phyloP scores from a whole-genome alignment of 2,113 vertebrate species.

The Ondatra zibethicus region DNA sequence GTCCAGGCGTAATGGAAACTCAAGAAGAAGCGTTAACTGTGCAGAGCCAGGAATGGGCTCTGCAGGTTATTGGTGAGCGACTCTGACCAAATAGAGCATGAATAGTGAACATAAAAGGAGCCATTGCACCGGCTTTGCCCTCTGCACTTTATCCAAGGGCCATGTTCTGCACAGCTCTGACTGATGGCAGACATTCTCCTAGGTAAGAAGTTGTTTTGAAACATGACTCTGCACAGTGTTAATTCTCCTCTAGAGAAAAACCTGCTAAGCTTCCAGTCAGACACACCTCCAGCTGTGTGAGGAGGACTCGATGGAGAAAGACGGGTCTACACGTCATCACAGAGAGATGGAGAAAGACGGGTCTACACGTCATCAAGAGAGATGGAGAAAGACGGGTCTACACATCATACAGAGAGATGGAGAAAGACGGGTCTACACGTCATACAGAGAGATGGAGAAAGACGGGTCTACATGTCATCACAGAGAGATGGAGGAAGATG shows the following conservation, averaged over 20 bases:
- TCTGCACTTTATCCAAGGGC: not conserved
- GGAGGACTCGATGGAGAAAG: not conserved
- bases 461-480: not conserved
- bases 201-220: not conserved
- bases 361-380: not conserved
- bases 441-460: not conserved
- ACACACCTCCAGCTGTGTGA: not conserved
- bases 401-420: not conserved
- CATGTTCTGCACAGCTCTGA: rapidly evolving
- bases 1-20: not conserved
- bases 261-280: slow-evolving; percentile 4
- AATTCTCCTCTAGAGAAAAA: slow-evolving; percentile 40
- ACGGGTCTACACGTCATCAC: not conserved
- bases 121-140: not conserved
- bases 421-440: not conserved
- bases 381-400: not conserved
- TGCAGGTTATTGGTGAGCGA: not conserved
- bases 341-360: not conserved
- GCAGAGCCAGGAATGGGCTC: not conserved
- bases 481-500: not conserved
- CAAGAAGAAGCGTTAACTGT: not conserved
- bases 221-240: not conserved
- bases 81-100: not conserved
- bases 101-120: not conserved
- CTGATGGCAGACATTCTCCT: not conserved